Evolutionary conservation across 2,797 vertebrate genomes (phyloP).

Genomic region (Fringilla coelebs): DNA sequence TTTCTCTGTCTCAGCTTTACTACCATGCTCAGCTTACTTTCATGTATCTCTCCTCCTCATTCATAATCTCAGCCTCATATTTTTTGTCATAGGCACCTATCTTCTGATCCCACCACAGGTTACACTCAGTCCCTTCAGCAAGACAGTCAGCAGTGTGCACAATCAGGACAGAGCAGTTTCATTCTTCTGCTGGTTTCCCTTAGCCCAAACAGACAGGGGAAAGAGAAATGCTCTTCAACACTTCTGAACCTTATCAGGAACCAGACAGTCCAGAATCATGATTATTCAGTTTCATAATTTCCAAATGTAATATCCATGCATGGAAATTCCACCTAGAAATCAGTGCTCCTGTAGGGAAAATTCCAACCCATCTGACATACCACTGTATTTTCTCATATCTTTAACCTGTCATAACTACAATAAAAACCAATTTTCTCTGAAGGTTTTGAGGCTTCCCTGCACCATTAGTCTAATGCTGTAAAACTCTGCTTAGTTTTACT

Average conservation of each 20-base stretch:
- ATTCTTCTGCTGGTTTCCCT: background rate
- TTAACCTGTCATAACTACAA: conserved; percentile 13
- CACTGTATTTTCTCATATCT: background rate
- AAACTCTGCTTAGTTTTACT: background rate
- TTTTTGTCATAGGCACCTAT: background rate
- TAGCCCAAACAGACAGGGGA: background rate
- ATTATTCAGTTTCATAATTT: background rate
- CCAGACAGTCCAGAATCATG: background rate
- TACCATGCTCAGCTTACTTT: background rate
- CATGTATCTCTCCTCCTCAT: background rate
- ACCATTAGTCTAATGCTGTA: background rate
- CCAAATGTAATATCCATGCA: background rate
- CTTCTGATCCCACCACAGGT: background rate
- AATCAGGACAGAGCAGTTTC: background rate
- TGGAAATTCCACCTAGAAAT: background rate
- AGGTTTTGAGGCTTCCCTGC: background rate
- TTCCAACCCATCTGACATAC: background rate
- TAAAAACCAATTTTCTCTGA: background rate
- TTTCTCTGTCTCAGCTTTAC: background rate
- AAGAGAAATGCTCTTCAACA: background rate
- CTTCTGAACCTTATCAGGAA: background rate
- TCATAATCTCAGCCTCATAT: background rate
- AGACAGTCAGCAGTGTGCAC: background rate
- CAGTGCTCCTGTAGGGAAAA: background rate
- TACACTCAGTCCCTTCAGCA: background rate